A percentile compares a stretch with the other conserved stretches of the same genome.
Conservation (phyloP, 2,888 invertebrate species). For the Drosophila birchii region DNA sequence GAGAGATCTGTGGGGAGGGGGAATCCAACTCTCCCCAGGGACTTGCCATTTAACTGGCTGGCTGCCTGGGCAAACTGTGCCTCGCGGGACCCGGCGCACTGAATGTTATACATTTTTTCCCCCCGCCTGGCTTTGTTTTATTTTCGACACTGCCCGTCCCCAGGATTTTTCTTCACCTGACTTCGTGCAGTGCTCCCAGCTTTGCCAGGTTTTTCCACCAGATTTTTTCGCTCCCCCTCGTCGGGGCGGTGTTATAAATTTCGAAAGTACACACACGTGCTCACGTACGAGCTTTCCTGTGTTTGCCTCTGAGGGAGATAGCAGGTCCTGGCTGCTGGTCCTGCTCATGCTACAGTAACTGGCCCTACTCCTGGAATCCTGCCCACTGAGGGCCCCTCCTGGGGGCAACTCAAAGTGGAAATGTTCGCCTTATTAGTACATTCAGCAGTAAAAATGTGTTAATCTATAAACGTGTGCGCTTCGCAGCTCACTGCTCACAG, state of each 20-base stretch:
- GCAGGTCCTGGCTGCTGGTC: conserved; percentile 36
- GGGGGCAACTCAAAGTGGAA: conserved; percentile 76
- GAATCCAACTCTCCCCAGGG: conserved; percentile 45
- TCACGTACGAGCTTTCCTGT: conserved; percentile 34
- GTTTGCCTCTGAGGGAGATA: conserved; percentile 55
- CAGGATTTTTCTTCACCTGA: conserved; percentile 64
- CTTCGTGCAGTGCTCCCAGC: conserved; percentile 18
- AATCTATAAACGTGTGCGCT: conserved; percentile 74
- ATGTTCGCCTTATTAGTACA: conserved; percentile 80
- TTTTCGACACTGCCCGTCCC: conserved; percentile 68
- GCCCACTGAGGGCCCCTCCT: conserved; percentile 47
- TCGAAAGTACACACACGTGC: conserved; percentile 62
- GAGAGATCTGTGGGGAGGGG: conserved; percentile 3
- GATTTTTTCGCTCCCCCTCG: conserved; percentile 12
- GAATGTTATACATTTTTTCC: conserved; percentile 40
- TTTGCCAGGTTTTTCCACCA: conserved; percentile 22
- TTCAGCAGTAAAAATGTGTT: conserved; percentile 80
- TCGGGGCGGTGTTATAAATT: conserved; percentile 66
- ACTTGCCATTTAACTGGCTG: conserved; percentile 72
- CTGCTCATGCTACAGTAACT: conserved; percentile 27
- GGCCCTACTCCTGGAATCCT: conserved; percentile 24
- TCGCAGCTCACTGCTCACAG: conserved; percentile 41
- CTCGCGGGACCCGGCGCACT: conserved; percentile 41
- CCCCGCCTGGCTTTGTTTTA: conserved; percentile 46
- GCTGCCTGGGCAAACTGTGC: conserved; percentile 28